Conservation (phyloP, 2,888 invertebrate genomes). For the Trissolcus brochymenae region DNA sequence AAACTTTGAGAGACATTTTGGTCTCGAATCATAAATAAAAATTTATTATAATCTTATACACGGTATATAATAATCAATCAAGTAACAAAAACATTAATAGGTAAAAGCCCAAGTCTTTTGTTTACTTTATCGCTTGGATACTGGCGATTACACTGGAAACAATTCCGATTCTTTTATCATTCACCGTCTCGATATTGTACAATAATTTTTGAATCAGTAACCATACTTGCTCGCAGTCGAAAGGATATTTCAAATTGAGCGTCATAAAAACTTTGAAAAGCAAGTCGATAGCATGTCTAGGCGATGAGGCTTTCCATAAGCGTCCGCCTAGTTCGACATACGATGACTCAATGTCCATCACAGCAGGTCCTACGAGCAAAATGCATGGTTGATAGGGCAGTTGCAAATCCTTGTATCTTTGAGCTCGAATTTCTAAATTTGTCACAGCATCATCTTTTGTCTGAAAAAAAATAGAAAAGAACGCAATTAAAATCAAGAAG, state of each 20-base stretch:
- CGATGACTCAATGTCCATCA: conserved; percentile 32
- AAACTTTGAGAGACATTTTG: background rate
- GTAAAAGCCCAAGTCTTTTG: background rate
- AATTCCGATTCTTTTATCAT: conserved; percentile 48
- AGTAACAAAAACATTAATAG: background rate
- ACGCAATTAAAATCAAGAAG: background rate
- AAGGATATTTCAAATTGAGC: conserved; percentile 49
- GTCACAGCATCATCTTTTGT: conserved; percentile 33
- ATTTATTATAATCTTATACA: background rate
- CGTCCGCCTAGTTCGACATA: conserved; percentile 38
- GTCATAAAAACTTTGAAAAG: conserved; percentile 43
- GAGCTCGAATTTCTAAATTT: conserved; percentile 38
- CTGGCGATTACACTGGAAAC: conserved; percentile 52
- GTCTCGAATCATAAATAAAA: background rate
- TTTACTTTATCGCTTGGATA: conserved; percentile 47
- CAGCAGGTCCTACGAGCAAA: conserved; percentile 40
- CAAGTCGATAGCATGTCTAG: conserved; percentile 39
- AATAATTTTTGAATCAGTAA: conserved; percentile 47
- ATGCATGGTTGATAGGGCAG: conserved; percentile 45
- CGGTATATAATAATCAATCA: background rate
- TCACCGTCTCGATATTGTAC: conserved; percentile 43
- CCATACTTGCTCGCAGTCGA: conserved; percentile 56
- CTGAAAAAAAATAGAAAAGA: conserved; percentile 15
- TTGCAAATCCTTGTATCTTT: conserved; percentile 45
- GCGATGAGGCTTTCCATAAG: conserved; percentile 36